Conservation (phyloP, 2,113 vertebrate species). For the Ictidomys tridecemlineatus region DNA sequence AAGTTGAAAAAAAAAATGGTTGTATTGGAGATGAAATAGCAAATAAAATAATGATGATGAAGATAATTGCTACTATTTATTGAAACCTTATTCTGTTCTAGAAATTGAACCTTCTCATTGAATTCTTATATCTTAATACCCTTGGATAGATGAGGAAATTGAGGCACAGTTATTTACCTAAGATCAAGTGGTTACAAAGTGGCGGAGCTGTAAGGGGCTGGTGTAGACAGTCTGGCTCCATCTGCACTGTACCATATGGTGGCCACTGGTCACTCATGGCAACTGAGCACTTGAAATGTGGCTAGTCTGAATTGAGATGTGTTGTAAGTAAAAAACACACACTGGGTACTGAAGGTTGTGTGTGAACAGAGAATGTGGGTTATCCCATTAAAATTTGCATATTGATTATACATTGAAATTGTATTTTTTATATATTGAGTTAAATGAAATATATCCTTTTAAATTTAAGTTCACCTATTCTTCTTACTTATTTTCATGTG, state of each 20-base stretch:
- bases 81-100: background rate
- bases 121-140: background rate
- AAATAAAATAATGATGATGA: background rate
- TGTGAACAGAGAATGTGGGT: background rate
- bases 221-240: background rate
- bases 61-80: background rate
- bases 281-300: background rate
- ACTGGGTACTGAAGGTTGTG: background rate
- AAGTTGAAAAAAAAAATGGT: background rate
- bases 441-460: background rate
- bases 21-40: background rate
- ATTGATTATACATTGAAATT: background rate
- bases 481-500: conserved; percentile 28
- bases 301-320: background rate
- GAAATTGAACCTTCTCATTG: background rate
- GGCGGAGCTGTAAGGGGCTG: background rate
- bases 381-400: background rate
- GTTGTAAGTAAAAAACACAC: background rate
- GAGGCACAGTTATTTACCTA: background rate
- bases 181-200: background rate
- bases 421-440: background rate
- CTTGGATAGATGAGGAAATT: background rate
- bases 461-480: background rate
- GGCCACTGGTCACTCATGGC: background rate
- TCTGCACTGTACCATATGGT: rapidly evolving